Conservation (phyloP, 1,140 invertebrate genomes). For the Papilio polyxenes region DNA sequence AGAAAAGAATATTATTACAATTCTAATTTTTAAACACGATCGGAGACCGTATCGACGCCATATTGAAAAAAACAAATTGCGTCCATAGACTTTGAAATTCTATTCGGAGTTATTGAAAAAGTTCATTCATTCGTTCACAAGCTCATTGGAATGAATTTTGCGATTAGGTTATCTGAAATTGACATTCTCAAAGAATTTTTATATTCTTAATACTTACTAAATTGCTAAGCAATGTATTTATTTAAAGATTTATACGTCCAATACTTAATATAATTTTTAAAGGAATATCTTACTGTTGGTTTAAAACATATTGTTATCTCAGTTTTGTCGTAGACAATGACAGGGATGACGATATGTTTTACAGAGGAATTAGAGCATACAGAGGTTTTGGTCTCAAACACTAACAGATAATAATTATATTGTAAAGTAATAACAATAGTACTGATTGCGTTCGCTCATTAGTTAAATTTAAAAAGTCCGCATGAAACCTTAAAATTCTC, state of each 20-base stretch:
- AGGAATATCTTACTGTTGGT: too few species aligned
- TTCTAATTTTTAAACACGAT: constrained; percentile 46
- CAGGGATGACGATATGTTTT: too few species aligned
- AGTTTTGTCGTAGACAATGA: too few species aligned
- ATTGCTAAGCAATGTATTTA: not conserved
- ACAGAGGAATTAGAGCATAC: too few species aligned
- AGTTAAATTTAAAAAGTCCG: not conserved
- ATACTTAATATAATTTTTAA: too few species aligned
- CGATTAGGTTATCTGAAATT: constrained; percentile 28
- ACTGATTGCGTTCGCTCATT: not conserved
- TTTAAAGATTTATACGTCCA: too few species aligned
- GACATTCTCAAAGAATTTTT: not conserved
- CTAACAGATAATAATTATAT: too few species aligned
- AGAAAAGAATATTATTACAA: constrained; percentile 26
- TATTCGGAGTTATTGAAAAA: constrained; percentile 66
- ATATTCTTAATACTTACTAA: not conserved
- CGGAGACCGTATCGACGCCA: constrained; percentile 40
- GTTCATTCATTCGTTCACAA: constrained; percentile 56
- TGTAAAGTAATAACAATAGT: not conserved
- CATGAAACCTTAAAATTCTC: constrained; percentile 18
- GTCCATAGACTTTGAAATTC: constrained; percentile 40
- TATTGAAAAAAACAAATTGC: constrained; percentile 46
- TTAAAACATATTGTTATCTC: too few species aligned
- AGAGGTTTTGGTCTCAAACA: too few species aligned
- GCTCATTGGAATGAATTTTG: constrained; percentile 32